Evolutionary conservation across 2,113 vertebrate genomes (phyloP).

Genomic region (Candoia aspera): DNA sequence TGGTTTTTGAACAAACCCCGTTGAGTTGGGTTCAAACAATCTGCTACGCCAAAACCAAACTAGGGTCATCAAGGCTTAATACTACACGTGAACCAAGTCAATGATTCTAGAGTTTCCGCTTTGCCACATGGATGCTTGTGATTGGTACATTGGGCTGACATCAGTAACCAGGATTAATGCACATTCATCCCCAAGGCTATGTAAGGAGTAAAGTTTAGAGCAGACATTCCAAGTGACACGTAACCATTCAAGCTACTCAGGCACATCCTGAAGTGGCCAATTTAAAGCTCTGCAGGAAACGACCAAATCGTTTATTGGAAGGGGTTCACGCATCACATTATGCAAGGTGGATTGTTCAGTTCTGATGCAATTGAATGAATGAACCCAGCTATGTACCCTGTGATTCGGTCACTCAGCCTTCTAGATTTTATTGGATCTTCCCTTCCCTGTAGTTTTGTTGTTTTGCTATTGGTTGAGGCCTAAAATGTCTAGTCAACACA

Average conservation of each 20-base stretch:
- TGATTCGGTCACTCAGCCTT: background rate
- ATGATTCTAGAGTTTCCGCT: background rate
- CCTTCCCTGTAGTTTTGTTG: background rate
- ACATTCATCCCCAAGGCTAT: background rate
- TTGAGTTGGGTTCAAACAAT: background rate
- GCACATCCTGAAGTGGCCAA: background rate
- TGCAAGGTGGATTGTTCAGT: no score
- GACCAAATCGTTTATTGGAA: background rate
- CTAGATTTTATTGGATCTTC: background rate
- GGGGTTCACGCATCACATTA: background rate
- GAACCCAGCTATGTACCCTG: background rate
- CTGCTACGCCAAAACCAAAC: background rate
- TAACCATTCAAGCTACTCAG: background rate
- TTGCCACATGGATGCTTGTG: background rate
- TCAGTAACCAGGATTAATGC: background rate
- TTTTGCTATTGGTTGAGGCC: background rate
- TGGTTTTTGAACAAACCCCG: background rate
- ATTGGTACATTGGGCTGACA: background rate
- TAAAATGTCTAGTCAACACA: background rate
- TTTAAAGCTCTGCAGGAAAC: background rate
- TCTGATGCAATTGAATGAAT: background rate
- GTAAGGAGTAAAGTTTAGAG: background rate
- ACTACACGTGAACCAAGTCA: background rate
- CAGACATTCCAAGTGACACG: no score
- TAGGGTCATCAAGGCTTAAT: background rate